Base-by-base conservation (phyloP, 2,888 invertebrate genomes). In the Sacculina carcini region DNA sequence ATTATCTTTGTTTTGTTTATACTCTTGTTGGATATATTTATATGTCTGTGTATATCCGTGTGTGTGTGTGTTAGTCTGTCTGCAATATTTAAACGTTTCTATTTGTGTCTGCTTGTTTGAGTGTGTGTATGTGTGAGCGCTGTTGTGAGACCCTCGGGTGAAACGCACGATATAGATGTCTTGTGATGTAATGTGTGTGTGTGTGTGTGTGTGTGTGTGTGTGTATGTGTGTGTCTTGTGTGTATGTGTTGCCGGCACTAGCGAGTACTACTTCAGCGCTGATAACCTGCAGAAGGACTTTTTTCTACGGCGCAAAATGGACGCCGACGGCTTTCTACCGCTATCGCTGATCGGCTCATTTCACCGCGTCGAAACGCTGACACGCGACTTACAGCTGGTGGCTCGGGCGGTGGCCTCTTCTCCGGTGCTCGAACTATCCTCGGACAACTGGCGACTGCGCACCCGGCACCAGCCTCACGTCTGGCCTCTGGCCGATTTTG, bases 181-280 rank as follows among this genome's bases (percentile, higher is more conserved):
- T 26, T 48, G 6, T 38, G 24, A 26, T 32, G 28, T 3, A 16
- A 40, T 32, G 5, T 29, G 32, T 21, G 40, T 34, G 38, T 39
- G 5, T 14, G 28, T 36, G 26, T 42, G 47, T 29, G 21, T 40
- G 38, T 23, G 39, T 5, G 28, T 12, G 34, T 42, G 36, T 38
- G 51, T 38, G 47, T 32, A 36, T 14, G 23, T n/a, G 2, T 48
- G 31, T 5, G 24, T 5, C 29, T 21, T 46, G 24, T 24, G 7
- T 23, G 38, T 19, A 55, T 52, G 47, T 21, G 40, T 26, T 16
- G 3, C 29, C 44, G 51, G 12, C 28, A 56, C 54, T 70, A 74
- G 36, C 72, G 96, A 98, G 69, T 98, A 98, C 70, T 98, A 98
- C 75, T 96, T 98, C 71, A 90, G 90, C 60, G 80, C 82, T 58